Evolutionary conservation across 2,113 vertebrate genomes (phyloP), one percentile per base, ranked within the genome.

Genomic region (Elephantulus edwardii): DNA sequence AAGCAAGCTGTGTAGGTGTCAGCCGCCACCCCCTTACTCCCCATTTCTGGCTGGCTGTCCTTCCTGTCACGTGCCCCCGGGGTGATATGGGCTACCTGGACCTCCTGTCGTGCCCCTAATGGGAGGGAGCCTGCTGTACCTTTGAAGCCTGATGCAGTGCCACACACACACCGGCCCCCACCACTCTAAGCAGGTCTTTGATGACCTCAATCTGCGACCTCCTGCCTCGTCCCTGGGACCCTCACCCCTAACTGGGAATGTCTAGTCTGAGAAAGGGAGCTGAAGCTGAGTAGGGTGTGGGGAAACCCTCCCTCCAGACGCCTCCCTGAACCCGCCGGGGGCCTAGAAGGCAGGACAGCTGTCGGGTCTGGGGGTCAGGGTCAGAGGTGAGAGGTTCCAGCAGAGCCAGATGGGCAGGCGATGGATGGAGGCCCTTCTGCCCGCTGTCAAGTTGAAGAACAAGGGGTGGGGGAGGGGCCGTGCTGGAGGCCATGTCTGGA

Each of bases 321-420:
- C 52, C 74, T 42, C 10, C 35, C 50, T 26, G 50, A 22, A 60
- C 86, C 60, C 48, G 12, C 24, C 40, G 20, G 28, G 22, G 38
- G 28, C 12, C 10, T 11, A 50, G 35, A 86, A 82, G n/a, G 76
- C 83, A 62, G 66, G 54, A 77, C 90, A 88, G 88, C 86, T 85
- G 94, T 3, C 2, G 3, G 19, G 20, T 33, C 50, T 68, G 52
- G 75, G 68, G 76, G 64, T 88, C 79, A 88, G 83, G 80, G 58
- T 46, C 20, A 0, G 66, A 89, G 77, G 87, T 46, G 54, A 88
- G 64, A 72, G 24, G 52, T 78, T 58, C 58, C 56, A 1, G 22
- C 3, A 33, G 35, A 86, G 81, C 56, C 76, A 75, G 81, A 83
- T 75, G 82, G 75, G 28, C 14, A 62, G 30, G 62, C 33, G 10